These are phyloP conservation scores for Monomorium pharaonis DNA, from an alignment of 1,140 invertebrate species.

Conservation along the genomic window DNA sequence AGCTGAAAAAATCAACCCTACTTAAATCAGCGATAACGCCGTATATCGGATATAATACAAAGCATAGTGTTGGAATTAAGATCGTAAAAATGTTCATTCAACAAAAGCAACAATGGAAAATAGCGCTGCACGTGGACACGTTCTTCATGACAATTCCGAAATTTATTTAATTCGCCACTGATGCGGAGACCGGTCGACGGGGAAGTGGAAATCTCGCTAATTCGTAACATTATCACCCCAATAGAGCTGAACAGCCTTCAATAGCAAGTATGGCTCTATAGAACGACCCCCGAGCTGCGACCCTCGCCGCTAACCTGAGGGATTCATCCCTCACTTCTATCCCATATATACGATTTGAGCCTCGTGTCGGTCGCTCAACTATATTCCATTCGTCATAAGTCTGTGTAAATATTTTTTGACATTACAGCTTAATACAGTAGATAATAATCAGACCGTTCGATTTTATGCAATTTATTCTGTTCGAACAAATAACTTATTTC, in stretches of 20 bases:
- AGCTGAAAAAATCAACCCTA: neutral
- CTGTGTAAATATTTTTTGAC: neutral
- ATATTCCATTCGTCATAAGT: conserved; percentile 68
- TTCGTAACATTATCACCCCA: conserved; percentile 83
- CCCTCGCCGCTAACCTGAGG: conserved; percentile 75
- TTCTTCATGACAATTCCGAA: conserved; percentile 34
- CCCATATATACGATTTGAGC: conserved; percentile 62
- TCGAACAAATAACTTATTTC: neutral
- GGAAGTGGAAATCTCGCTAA: conserved; percentile 81
- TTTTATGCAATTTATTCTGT: neutral
- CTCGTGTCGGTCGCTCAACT: conserved; percentile 47
- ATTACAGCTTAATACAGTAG: neutral
- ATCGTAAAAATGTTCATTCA: neutral
- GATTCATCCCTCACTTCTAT: conserved; percentile 75
- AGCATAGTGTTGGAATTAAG: conserved; percentile 14
- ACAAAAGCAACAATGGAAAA: neutral
- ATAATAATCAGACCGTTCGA: neutral
- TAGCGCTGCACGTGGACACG: neutral
- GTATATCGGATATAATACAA: neutral
- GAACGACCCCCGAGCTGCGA: conserved; percentile 70
- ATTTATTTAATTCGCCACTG: conserved; percentile 75
- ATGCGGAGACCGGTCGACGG: conserved; percentile 34
- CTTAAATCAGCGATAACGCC: neutral
- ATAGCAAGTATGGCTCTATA: conserved; percentile 75
- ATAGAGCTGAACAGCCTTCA: conserved; percentile 79